Evolutionary conservation across 2,797 vertebrate genomes (phyloP).

Genomic region (Champsocephalus esox): DNA sequence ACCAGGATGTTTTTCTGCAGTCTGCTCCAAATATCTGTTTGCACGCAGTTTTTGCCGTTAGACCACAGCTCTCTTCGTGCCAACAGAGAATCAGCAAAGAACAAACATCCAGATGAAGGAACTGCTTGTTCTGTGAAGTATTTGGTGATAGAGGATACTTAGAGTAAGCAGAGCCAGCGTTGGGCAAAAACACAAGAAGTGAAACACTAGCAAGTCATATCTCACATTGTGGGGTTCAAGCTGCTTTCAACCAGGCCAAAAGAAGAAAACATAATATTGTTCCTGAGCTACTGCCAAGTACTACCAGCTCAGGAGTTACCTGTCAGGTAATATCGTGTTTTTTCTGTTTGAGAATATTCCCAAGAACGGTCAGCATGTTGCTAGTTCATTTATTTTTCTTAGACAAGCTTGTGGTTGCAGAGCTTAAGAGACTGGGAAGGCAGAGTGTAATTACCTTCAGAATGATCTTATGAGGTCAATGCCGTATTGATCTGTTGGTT

Average conservation of each 20-base stretch:
- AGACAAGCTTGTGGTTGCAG: slow-evolving; percentile 26
- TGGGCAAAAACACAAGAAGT: slow-evolving; percentile 17
- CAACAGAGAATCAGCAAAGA: slow-evolving; percentile 14
- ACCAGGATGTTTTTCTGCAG: slow-evolving; percentile 20
- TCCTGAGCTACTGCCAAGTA: slow-evolving; percentile 44
- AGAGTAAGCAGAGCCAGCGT: slow-evolving; percentile 13
- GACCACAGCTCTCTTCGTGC: slow-evolving; percentile 11
- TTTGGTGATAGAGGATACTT: slow-evolving; percentile 25
- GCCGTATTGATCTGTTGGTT: slow-evolving; percentile 64
- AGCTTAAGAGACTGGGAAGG: slow-evolving; percentile 36
- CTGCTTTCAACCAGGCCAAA: slow-evolving; percentile 10
- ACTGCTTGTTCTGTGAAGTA: slow-evolving; percentile 18
- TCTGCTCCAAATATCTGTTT: slow-evolving; percentile 30
- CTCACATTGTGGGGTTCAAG: slow-evolving; percentile 27
- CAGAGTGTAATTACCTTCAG: slow-evolving; percentile 57
- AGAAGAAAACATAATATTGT: slow-evolving; percentile 60
- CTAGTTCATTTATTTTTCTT: slow-evolving; percentile 56
- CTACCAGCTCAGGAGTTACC: slow-evolving; percentile 44
- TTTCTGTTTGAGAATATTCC: slow-evolving; percentile 47
- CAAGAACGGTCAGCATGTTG: slow-evolving; percentile 19
- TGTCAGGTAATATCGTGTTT: slow-evolving; percentile 33
- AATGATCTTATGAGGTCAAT: slow-evolving; percentile 41
- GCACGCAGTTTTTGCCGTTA: slow-evolving; percentile 6
- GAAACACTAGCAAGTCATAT: slow-evolving; percentile 40
- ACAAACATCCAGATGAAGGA: slow-evolving; percentile 1